Evolutionary conservation across 2,113 vertebrate species (phyloP).

Genomic region (Sarotherodon lohbergeri): DNA sequence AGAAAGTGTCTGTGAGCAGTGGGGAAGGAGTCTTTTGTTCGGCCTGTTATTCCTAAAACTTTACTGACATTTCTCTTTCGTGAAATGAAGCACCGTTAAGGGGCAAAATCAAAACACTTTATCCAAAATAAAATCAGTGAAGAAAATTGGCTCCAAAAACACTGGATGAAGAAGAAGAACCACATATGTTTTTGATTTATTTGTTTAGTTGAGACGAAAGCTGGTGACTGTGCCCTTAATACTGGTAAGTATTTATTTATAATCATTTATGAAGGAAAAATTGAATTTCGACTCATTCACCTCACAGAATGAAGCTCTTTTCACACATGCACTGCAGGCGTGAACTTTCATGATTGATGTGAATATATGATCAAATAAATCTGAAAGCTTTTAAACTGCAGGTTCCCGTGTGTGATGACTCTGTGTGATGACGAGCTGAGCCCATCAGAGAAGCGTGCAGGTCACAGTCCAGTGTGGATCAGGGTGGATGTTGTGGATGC

Average conservation of each 20-base stretch:
- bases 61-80: accelerated
- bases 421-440: not conserved
- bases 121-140: not conserved
- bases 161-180: not conserved
- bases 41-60: no score
- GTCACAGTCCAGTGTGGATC: not conserved
- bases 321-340: accelerated
- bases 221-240: accelerated
- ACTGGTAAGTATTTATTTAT: not conserved
- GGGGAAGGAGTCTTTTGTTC: not conserved
- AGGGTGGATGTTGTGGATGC: not conserved
- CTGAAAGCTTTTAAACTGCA: not conserved
- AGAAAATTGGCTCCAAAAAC: not conserved
- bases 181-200: not conserved
- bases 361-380: not conserved
- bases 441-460: no score
- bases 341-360: not conserved
- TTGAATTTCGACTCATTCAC: accelerated
- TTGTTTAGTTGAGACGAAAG: not conserved
- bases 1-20: not conserved
- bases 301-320: not conserved
- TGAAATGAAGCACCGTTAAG: accelerated
- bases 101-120: accelerated
- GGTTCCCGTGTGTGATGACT: accelerated
- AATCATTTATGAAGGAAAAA: accelerated